These are phyloP conservation scores for Neoascia interrupta DNA, from an alignment of 2,888 invertebrate species.

Conservation along the genomic window DNA sequence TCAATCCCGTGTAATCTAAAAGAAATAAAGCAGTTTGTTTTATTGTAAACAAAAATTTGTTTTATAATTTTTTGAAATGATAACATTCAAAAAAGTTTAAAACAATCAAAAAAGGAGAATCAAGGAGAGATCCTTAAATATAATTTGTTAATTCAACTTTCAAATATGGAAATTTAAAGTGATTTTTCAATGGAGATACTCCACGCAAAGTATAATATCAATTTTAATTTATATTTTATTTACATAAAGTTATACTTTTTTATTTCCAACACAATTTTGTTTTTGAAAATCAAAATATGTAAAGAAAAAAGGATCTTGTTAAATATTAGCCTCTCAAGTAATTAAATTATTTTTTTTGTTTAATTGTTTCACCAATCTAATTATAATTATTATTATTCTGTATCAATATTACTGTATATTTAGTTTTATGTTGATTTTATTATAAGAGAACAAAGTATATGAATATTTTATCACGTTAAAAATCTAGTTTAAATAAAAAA, in stretches of 20 bases:
- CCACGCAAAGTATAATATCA: conserved; percentile 38
- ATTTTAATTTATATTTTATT: conserved; percentile 29
- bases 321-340: conserved; percentile 5
- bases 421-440: conserved; percentile 55
- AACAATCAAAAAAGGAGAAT: too few species aligned
- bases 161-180: conserved; percentile 57
- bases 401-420: too few species aligned
- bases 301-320: too few species aligned
- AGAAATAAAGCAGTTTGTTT: too few species aligned
- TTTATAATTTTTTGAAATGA: too few species aligned
- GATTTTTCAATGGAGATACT: conserved; percentile 48
- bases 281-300: conserved; percentile 18
- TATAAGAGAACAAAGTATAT: conserved; percentile 40
- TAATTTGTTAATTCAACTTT: too few species aligned
- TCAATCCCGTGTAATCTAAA: too few species aligned
- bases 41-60: too few species aligned
- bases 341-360: conserved; percentile 53
- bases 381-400: too few species aligned
- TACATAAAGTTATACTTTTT: conserved; percentile 20
- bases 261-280: conserved; percentile 33
- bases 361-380: conserved; percentile 48
- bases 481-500: conserved; percentile 62
- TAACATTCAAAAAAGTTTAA: too few species aligned
- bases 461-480: conserved; percentile 63
- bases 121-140: too few species aligned